Evolutionary conservation across 2,888 invertebrate species (phyloP).

Genomic region (Drosophila borborema): DNA sequence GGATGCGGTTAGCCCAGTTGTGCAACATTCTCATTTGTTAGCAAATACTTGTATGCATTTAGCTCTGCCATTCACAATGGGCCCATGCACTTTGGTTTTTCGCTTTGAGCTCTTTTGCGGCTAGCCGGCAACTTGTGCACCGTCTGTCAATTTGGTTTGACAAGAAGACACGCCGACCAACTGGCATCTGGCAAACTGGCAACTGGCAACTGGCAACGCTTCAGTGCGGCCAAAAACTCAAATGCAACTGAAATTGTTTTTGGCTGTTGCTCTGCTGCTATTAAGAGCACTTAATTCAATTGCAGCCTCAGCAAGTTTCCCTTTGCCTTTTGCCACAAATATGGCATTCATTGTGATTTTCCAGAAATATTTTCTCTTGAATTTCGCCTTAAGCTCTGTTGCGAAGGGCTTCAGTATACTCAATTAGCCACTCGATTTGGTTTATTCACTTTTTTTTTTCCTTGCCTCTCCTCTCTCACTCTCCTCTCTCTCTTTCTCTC

Average conservation of each 20-base stretch:
- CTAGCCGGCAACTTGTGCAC: constrained; percentile 30
- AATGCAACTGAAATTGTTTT: constrained; percentile 1
- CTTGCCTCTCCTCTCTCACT: too few species aligned
- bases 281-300: constrained; percentile 31
- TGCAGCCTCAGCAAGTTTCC: constrained; percentile 5
- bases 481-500: too few species aligned
- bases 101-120: constrained; percentile 17
- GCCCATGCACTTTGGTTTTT: constrained; percentile 2
- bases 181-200: constrained; percentile 4
- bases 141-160: constrained; percentile 18
- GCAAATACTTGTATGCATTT: constrained; percentile 32
- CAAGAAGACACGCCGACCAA: neutral
- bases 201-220: constrained; percentile 8
- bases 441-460: constrained; percentile 1
- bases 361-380: constrained; percentile 16
- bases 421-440: constrained; percentile 41
- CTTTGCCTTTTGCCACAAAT: constrained; percentile 18
- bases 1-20: constrained; percentile 36
- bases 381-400: neutral
- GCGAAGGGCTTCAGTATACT: constrained; percentile 23
- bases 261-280: neutral
- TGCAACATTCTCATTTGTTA: constrained; percentile 59
- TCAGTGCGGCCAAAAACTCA: constrained; percentile 6
- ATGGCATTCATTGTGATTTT: constrained; percentile 33
- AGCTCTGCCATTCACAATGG: constrained; percentile 13